Evolutionary conservation across 2,888 invertebrate species (phyloP).

Genomic region (Auanema sp.): DNA sequence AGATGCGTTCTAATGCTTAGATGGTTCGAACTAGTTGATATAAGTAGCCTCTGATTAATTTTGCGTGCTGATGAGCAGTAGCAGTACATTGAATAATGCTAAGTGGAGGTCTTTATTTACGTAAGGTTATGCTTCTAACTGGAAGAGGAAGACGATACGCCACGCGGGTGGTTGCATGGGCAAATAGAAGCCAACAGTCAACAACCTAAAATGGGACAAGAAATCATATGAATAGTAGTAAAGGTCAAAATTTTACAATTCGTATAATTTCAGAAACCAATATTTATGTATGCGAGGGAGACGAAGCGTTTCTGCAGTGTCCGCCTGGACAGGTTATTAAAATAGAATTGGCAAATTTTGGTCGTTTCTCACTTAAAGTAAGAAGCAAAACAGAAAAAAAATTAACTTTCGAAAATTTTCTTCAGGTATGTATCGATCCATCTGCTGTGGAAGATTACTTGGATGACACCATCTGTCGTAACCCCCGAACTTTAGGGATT

Average conservation of each 20-base stretch:
- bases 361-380: constrained; percentile 33
- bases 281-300: constrained; percentile 36
- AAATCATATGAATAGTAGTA: not conserved
- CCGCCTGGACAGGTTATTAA: constrained; percentile 38
- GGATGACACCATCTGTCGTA: too few species aligned
- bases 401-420: too few species aligned
- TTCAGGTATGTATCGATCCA: too few species aligned
- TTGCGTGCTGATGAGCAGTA: too few species aligned
- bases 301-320: constrained; percentile 34
- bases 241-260: not conserved
- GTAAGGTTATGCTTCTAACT: constrained; percentile 21
- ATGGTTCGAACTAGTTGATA: too few species aligned
- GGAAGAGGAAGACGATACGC: constrained; percentile 22
- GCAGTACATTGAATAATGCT: too few species aligned
- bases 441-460: too few species aligned
- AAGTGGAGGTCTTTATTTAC: constrained; percentile 19
- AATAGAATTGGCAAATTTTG: constrained; percentile 40
- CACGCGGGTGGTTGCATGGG: constrained; percentile 11
- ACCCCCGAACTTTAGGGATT: too few species aligned
- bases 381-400: not conserved
- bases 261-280: constrained; percentile 27
- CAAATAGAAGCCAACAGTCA: constrained; percentile 23
- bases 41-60: too few species aligned
- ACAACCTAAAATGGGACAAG: constrained; percentile 10
- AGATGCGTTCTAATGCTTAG: too few species aligned